Evolutionary conservation across 1,140 invertebrate species (phyloP).

Genomic region (Drosophila arizonae): DNA sequence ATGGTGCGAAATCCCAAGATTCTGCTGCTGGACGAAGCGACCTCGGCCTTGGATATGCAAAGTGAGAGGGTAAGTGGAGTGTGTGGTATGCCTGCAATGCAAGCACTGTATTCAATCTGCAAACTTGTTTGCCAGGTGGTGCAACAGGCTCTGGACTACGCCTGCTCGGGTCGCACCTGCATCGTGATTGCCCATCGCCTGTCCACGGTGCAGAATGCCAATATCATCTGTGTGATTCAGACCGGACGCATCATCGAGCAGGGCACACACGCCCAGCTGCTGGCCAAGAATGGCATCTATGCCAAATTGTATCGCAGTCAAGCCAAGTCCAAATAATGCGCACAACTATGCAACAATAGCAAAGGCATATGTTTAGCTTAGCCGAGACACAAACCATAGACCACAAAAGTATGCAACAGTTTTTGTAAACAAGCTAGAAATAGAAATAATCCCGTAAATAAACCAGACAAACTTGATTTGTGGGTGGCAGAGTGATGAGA

Average conservation of each 20-base stretch:
- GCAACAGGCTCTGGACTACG: conserved; percentile 86
- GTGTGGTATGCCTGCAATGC: neutral
- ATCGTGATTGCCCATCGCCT: conserved; percentile 89
- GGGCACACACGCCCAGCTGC: conserved; percentile 92
- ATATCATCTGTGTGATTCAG: conserved; percentile 91
- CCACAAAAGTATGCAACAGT: conserved; percentile 24
- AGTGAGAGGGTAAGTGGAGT: conserved; percentile 84
- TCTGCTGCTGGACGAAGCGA: conserved; percentile 91
- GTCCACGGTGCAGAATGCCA: conserved; percentile 88
- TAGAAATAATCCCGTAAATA: conserved; percentile 8
- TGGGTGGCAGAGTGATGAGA: neutral
- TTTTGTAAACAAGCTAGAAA: neutral
- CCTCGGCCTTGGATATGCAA: conserved; percentile 90
- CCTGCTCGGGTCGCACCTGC: conserved; percentile 86
- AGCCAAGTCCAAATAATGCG: conserved; percentile 60
- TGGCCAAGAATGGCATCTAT: conserved; percentile 90
- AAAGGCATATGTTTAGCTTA: neutral
- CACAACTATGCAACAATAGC: conserved; percentile 13
- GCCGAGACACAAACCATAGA: conserved; percentile 19
- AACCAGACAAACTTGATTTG: conserved; percentile 3
- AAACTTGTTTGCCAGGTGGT: conserved; percentile 83
- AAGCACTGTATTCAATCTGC: neutral
- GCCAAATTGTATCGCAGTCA: conserved; percentile 86
- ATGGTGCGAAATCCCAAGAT: conserved; percentile 89
- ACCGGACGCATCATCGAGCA: conserved; percentile 90